Evolutionary conservation across 2,113 vertebrate genomes (phyloP).

Genomic region (human (Homo sapiens)): DNA sequence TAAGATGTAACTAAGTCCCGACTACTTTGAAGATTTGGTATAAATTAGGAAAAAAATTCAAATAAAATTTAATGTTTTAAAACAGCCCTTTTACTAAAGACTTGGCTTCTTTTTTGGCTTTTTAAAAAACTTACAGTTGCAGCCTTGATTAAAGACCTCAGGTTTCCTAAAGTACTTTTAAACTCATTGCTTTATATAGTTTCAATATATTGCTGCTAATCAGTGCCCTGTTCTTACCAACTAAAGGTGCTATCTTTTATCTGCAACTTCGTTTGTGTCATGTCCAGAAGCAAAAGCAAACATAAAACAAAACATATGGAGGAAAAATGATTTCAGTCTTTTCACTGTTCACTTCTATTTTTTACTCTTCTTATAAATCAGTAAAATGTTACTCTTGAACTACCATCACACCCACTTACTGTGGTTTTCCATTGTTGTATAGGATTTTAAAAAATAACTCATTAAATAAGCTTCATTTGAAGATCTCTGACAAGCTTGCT

Average conservation of each 20-base stretch:
- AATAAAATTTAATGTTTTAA: conserved; percentile 26
- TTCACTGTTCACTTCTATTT: conserved; percentile 51
- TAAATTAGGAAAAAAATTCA: conserved; percentile 13
- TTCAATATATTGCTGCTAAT: not conserved
- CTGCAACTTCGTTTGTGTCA: conserved; percentile 33
- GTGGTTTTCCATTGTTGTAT: not conserved
- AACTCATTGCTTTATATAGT: not conserved
- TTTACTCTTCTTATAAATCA: conserved; percentile 50
- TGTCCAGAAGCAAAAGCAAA: conserved; percentile 50
- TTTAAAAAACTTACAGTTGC: not conserved
- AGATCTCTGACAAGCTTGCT: not conserved
- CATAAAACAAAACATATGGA: conserved; percentile 43
- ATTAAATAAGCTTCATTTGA: conserved; percentile 11
- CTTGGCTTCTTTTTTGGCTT: not conserved
- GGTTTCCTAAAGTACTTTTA: not conserved
- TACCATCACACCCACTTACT: not conserved
- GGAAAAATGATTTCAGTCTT: conserved; percentile 54
- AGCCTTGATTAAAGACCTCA: not conserved
- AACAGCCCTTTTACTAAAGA: not conserved
- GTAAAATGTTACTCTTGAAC: conserved; percentile 41
- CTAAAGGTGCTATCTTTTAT: conserved; percentile 1
- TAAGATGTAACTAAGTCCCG: not conserved
- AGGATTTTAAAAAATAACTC: conserved; percentile 8
- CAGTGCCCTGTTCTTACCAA: not conserved
- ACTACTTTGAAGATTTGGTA: conserved; percentile 5